Base-by-base conservation (phyloP, 2,888 invertebrate species). In the Acleris cristana region DNA sequence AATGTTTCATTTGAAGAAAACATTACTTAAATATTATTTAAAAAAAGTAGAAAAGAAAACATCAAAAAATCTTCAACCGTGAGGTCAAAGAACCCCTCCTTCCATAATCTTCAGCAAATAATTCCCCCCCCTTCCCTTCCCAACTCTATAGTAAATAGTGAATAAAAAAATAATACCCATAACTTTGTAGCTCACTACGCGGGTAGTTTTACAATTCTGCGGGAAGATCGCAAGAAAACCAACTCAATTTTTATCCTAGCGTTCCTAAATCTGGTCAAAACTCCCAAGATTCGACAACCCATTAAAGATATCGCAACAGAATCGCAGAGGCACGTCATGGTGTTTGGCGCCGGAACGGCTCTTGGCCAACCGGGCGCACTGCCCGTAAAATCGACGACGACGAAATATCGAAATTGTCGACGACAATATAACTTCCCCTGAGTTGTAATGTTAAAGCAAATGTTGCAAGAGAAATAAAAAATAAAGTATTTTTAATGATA, bases 341-440 rank as follows among this genome's bases (percentile, higher is more conserved):
- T 56, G 56, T 23, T 16, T 21, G 56, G 40, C 12, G 51, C 51
- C 51, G 51, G 51, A 51, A 51, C 51, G 51, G 12, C 40, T 40
- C 19, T 56, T 56, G 56, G 56, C 56, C 44, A 56, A 56, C 56
- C 56, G 14, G 55, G 56, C 44, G 56, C 56, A 56, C 19, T 16
- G 56, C 44, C 56, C 56, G 56, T 40, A 56, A 56, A 56, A 56
- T 56, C 55, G 56, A 16, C 56, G 44, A 8, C 19, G 51, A 19
- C 56, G 44, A 56, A 44, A 56, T 56, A 56, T 56, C 56, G 56
- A 56, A 56, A 56, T 56, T 56, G 56, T 34, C 34, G 10, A 21
- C 55, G 55, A 34, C 56, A 7, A 23, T 44, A 55, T 30, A 44
- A 40, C 56, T 56, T 56, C 56, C 56, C 56, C 44, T 44, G 49